Base-by-base conservation (phyloP, 2,888 invertebrate genomes). In the Smittia sp. region DNA sequence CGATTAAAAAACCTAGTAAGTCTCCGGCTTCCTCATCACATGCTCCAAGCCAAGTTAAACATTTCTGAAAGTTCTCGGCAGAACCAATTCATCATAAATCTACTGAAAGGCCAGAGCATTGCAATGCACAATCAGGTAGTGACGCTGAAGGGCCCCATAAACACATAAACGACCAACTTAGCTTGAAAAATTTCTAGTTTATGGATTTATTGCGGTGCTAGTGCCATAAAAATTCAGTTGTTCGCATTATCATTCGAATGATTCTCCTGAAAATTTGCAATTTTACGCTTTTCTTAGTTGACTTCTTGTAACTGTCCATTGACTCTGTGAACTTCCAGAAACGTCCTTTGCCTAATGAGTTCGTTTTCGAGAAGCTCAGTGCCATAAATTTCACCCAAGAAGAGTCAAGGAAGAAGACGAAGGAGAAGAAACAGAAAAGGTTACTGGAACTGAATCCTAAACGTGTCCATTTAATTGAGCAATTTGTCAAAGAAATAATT, bases 251-350 rank as follows among this genome's bases (percentile, higher is more conserved):
- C 58, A 58, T 58, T 54, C 32, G 9, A 38, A 72, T 72, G 62
- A 72, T 72, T 72, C 62, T 72, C 72, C 72, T 58, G 58, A 72
- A 72, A 72, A 72, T 62, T 72, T 38, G 13, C 58, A 72, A 62
- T 72, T 72, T 62, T 54, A 72, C 54, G 72, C 72, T 62, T 58
- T 39, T 72, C 18, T 25, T 27, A 22, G 25, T 63, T 66, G 65
- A 25, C 65, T 66, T 66, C 66, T 66, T 24, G 27, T 25, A 63
- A 25, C 25, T 63, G 22, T 27, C n/a, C 27, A 27, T 27, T n/a
- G 27, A 25, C 63, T 63, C 11, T 63, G 63, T 1, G 13, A 20
- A 63, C 63, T 63, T 63, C 63, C 25, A 25, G 15, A 63, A 63
- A 63, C 4, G 25, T 63, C 27, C 58, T 27, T 27, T 27, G 63